Percentiles rank a stretch among this genome's conserved stretches.
Conservation (phyloP, 2,797 vertebrate genomes). For the Sebastes cheni region DNA sequence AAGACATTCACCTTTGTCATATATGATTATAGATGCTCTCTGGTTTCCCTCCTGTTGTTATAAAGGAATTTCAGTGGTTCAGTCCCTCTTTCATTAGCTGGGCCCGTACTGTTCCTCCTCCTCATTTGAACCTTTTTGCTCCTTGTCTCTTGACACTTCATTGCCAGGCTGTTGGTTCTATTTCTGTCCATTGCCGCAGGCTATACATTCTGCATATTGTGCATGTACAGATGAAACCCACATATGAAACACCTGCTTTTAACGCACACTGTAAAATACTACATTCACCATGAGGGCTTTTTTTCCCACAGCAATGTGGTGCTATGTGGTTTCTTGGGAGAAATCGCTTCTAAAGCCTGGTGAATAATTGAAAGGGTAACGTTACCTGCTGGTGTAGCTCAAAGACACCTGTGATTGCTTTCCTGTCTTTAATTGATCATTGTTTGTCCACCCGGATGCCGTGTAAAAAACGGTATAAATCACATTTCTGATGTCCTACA, state of each 20-base stretch:
- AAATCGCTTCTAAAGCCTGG: neutral
- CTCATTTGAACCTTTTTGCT: slow-evolving; percentile 76
- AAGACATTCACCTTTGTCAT: slow-evolving; percentile 72
- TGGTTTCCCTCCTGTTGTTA: slow-evolving; percentile 65
- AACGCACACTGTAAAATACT: slow-evolving; percentile 45
- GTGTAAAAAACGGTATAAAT: slow-evolving; percentile 25
- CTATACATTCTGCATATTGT: slow-evolving; percentile 78
- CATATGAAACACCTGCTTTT: slow-evolving; percentile 75
- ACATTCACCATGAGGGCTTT: slow-evolving; percentile 1
- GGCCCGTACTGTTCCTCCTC: slow-evolving; percentile 66
- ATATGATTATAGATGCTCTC: slow-evolving; percentile 72
- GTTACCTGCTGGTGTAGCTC: slow-evolving; percentile 1
- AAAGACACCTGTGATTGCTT: slow-evolving; percentile 17
- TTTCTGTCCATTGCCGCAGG: slow-evolving; percentile 74
- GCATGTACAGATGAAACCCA: slow-evolving; percentile 70
- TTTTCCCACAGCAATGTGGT: slow-evolving; percentile 7
- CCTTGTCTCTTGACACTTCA: slow-evolving; percentile 77
- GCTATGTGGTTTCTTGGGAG: neutral
- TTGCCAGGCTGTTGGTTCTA: slow-evolving; percentile 81
- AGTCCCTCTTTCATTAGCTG: slow-evolving; percentile 64
- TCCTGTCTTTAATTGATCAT: slow-evolving; percentile 19
- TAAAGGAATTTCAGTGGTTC: slow-evolving; percentile 62
- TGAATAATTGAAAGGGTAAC: slow-evolving; percentile 25
- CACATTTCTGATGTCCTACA: slow-evolving; percentile 55
- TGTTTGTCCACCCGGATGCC: slow-evolving; percentile 22